These are phyloP conservation scores for Asarcornis scutulata DNA, from an alignment of 2,113 vertebrate species.

Conservation along the genomic window DNA sequence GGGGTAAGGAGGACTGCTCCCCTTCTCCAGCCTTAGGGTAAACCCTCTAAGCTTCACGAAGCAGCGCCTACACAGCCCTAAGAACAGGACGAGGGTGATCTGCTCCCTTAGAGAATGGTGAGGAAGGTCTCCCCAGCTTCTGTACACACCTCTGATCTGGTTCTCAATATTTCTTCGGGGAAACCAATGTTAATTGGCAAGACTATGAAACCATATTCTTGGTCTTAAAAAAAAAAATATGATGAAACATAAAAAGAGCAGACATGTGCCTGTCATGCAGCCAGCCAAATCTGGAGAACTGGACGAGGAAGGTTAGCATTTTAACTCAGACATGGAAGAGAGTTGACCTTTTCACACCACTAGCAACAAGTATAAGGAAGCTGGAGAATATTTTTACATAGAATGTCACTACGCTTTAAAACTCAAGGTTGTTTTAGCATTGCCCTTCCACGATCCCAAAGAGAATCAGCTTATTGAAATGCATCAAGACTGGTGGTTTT, in stretches of 20 bases:
- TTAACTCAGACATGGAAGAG: background rate
- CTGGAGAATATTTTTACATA: background rate
- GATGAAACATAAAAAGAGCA: background rate
- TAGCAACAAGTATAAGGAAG: background rate
- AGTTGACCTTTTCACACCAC: background rate
- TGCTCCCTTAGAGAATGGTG: fast-evolving
- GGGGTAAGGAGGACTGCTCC: background rate
- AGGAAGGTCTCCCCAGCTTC: background rate
- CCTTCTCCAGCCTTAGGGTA: background rate
- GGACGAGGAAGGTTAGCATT: background rate
- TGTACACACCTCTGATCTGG: background rate
- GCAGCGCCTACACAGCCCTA: background rate
- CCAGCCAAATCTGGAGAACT: background rate
- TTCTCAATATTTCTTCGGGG: background rate
- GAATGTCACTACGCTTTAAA: background rate
- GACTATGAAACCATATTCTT: background rate
- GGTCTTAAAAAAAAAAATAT: background rate
- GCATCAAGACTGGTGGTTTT: background rate
- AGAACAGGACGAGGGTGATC: background rate
- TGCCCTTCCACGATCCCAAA: background rate
- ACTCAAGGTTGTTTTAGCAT: constrained; percentile 1
- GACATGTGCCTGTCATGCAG: background rate
- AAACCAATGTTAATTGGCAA: background rate
- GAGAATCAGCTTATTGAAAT: constrained; percentile 36
- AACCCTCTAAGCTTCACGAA: background rate